Evolutionary conservation across 1,140 invertebrate genomes (phyloP), one percentile per base, ranked within the genome.

Genomic region (Bombyx mori): DNA sequence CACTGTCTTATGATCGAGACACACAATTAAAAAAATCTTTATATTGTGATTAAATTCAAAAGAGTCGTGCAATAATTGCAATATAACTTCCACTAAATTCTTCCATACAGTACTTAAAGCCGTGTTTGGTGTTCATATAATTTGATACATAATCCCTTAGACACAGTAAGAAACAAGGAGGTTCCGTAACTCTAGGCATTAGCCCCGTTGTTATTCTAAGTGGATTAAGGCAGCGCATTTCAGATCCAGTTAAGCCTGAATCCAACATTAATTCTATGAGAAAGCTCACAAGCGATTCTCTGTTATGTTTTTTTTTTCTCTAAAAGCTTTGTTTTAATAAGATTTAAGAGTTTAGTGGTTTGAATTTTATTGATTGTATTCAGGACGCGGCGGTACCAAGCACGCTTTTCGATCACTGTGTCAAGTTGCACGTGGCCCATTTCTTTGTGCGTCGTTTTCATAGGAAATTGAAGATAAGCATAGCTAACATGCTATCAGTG

Each of bases 161-260:
- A 74, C 65, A 69, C 70, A 71, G 73, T 78, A 82, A 79, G 77
- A 72, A 78, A 75, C 62, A 62, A 49, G 52, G 58, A 58, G 63
- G 58, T 68, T 58, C 57, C 52, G 63, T 65, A 63, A 67, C 57
- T 46, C n/a, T 7, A 69, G 68, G 73, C 73, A 75, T 79, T 77
- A 79, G 72, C 73, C 63, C 67, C 57, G 74, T 70, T 78, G 79
- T 82, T 82, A 80, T 80, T 82, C 75, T 85, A 85, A 82, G 71
- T 77, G 79, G 79, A 85, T 85, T 82, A 82, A 72, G 82, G 71
- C 73, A 80, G 71, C 76, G 76, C 74, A 73, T 84, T 77, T 82
- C 70, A 75, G 73, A 72, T 78, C 75, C 78, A 70, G 72, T 73
- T 83, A 79, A 85, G 77, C 77, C 66, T 59, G 65, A 68, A 73